Percentiles rank a stretch among this genome's conserved stretches.
phyloP scores from a whole-genome alignment of 2,888 invertebrate species.

The Tenthredo notha region DNA sequence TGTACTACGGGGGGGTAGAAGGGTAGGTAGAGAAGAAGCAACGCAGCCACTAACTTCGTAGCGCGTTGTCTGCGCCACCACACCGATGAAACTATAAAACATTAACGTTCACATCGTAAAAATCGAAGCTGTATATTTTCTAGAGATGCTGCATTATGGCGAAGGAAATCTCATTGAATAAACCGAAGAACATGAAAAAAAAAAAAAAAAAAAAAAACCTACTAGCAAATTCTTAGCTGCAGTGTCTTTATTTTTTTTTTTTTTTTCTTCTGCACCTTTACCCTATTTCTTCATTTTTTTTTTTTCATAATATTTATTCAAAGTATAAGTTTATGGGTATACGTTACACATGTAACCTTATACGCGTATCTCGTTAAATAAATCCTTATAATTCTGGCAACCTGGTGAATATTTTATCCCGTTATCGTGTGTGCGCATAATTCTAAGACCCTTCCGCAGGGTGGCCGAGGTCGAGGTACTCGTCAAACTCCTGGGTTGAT shows the following conservation, averaged over 20 bases:
- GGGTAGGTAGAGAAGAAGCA: too few species aligned
- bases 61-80: conserved; percentile 16
- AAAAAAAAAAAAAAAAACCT: too few species aligned
- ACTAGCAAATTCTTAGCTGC: neutral
- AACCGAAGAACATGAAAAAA: neutral
- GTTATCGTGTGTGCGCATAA: conserved; percentile 64
- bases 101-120: conserved; percentile 53
- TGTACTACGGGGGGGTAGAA: neutral
- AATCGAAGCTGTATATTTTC: conserved; percentile 39
- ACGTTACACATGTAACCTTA: too few species aligned
- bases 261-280: neutral
- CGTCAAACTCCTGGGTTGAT: conserved; percentile 66
- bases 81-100: conserved; percentile 37
- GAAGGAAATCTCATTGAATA: neutral
- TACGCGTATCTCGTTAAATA: conserved; percentile 5
- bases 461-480: conserved; percentile 34
- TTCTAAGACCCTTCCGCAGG: conserved; percentile 56
- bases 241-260: neutral
- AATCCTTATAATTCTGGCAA: conserved; percentile 26
- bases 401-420: conserved; percentile 62
- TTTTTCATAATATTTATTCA: conserved; percentile 7
- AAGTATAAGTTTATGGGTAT: neutral
- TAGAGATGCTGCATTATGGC: too few species aligned
- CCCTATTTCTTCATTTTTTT: neutral
- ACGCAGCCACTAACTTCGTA: neutral